phyloP scores from a whole-genome alignment of 2,797 vertebrate species.

The Mionectes olivaceus region DNA sequence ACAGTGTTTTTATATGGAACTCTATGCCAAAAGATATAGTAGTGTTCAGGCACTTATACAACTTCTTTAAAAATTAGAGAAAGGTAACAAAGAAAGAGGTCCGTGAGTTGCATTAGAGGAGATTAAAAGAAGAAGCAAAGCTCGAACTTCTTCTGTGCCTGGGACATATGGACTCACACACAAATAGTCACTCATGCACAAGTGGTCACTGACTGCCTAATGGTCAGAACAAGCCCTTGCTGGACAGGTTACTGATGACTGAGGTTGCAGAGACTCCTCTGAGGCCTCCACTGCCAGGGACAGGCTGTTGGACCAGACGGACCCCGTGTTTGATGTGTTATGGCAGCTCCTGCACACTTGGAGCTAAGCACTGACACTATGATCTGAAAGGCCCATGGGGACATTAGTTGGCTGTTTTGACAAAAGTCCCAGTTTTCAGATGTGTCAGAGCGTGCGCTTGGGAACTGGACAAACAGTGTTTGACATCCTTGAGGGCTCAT shows the following conservation, averaged over 20 bases:
- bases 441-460: neutral
- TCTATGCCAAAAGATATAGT: neutral
- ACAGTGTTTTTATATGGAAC: neutral
- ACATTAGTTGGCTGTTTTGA: neutral
- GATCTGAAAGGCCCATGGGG: neutral
- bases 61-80: neutral
- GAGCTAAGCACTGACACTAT: neutral
- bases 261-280: neutral
- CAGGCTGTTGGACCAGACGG: neutral
- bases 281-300: neutral
- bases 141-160: neutral
- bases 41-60: neutral
- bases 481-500: neutral
- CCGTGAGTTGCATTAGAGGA: neutral
- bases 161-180: fast-evolving
- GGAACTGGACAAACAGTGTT: neutral
- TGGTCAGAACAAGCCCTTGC: neutral
- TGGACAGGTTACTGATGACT: neutral
- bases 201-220: neutral
- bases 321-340: neutral
- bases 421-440: neutral
- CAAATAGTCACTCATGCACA: neutral
- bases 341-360: neutral
- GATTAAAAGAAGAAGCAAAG: neutral
- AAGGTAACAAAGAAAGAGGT: neutral